Base-by-base conservation (phyloP, 2,797 vertebrate genomes). In the Pterois miles region DNA sequence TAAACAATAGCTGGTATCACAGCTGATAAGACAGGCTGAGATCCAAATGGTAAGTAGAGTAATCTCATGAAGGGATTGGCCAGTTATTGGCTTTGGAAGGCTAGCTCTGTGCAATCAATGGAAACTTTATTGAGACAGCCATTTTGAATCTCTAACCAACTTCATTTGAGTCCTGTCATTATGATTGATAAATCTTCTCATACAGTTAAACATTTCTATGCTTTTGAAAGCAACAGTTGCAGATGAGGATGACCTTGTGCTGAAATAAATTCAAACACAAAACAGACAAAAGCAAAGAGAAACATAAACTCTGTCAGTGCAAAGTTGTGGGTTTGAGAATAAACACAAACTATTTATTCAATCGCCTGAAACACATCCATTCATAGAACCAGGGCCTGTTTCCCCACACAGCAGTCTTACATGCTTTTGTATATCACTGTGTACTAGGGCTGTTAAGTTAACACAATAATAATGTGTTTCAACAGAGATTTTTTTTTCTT, bases 31-130 rank as follows among this genome's bases (percentile, higher is more conserved):
- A 59, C 25, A 56, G 71, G 63, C 71, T 71, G 53, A 53, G 22
- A 75, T 62, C 73, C 59, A 58, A 59, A 65, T 75, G 43, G 65
- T 33, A 76, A 74, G 59, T 48, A 48, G 60, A 66, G 71, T 77
- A 78, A 86, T 88, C 80, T 67, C 71, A 69, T 73, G 74, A 79
- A 77, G 70, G 56, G 80, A 83, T 70, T 81, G 59, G 29, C 46
- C 58, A 73, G 33, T 81, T 58, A 80, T 38, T 82, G 70, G 69
- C 64, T 84, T 78, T 69, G 29, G 18, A 54, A 53, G 56, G 43
- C 43, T 69, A 43, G 10, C 23, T 40, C 46, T 52, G 13, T 54
- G 22, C 34, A 68, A 38, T 43, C 46, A 74, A 75, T 3, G 4
- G 36, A 74, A 64, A 66, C 68, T 48, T 16, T 48, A 40, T 16